Base-by-base conservation (phyloP, 1,140 invertebrate genomes). In the Contarinia nasturtii region DNA sequence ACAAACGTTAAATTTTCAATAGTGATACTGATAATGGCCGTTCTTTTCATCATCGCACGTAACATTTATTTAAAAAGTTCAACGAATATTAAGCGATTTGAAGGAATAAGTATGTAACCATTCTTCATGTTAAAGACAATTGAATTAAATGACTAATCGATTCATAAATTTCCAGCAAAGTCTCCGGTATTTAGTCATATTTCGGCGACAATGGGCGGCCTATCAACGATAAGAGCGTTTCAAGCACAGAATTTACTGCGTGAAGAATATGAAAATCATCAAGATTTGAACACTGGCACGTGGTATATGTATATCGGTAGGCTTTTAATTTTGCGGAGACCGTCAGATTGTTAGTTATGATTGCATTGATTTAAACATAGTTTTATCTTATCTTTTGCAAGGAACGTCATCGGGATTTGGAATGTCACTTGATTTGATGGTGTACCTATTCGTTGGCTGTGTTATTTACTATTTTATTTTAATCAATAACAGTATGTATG, bases 61-160 rank as follows among this genome's bases (percentile, higher is more conserved):
- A 43, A 43, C 7, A 43, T 43, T 2, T 83, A 80, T 56, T 57
- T 84, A 7, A 61, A 60, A 19, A 77, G 76, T 2, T 78, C 79
- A 15, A 60, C 77, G 48, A 78, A 73, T 57, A 57, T 82, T 11
- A 81, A 82, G 57, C 68, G 86, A 45, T 60, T 92, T 15, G 87
- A 93, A 68, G 84, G 83, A 57, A 79, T 78, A 49, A 75, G 81
- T 84, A 66, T n/a, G n/a, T n/a, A n/a, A n/a, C n/a, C n/a, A n/a
- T n/a, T n/a, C n/a, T n/a, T n/a, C n/a, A n/a, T n/a, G n/a, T n/a
- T n/a, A n/a, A n/a, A n/a, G n/a, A n/a, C n/a, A n/a, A n/a, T n/a
- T n/a, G n/a, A n/a, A n/a, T n/a, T n/a, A n/a, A n/a, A n/a, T n/a
- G 27, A 27, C 27, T 10, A 27, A 27, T 27, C 3, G 27, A 3